Conservation (phyloP, 1,140 invertebrate species). For the Amyelois transitella region DNA sequence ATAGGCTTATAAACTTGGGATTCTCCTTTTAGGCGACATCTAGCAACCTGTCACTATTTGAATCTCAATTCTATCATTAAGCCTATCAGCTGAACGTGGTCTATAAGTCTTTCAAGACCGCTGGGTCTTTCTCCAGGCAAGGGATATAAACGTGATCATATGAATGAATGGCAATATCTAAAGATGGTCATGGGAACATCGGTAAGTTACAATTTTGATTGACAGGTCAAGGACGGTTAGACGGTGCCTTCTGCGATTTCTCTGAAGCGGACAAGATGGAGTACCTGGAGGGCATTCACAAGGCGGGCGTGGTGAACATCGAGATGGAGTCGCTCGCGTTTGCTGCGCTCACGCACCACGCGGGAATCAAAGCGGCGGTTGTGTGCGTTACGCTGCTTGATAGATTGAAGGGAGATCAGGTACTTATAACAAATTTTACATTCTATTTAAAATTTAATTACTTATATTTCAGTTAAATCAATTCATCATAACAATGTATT, state of each 20-base stretch:
- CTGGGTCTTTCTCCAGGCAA: too few species aligned
- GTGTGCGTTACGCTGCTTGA: slow-evolving; percentile 96
- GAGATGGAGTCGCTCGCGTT: slow-evolving; percentile 98
- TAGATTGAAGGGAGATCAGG: slow-evolving; percentile 95
- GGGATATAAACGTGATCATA: too few species aligned
- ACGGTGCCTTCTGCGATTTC: slow-evolving; percentile 98
- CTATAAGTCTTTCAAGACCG: too few species aligned
- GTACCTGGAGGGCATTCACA: slow-evolving; percentile 86
- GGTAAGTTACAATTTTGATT: too few species aligned
- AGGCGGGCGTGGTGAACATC: slow-evolving; percentile 93
- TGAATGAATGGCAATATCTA: too few species aligned
- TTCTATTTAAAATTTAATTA: background rate
- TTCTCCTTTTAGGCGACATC: too few species aligned
- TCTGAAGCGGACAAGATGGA: slow-evolving; percentile 91
- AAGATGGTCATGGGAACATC: too few species aligned
- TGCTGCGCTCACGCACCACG: slow-evolving; percentile 93
- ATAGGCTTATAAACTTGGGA: too few species aligned
- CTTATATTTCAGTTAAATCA: background rate
- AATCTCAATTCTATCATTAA: too few species aligned
- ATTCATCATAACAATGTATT: too few species aligned
- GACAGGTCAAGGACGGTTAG: slow-evolving; percentile 89
- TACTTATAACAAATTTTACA: slow-evolving; percentile 47
- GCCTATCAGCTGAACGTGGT: too few species aligned
- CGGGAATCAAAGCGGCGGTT: slow-evolving; percentile 94
- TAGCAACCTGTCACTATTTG: too few species aligned